phyloP scores from a whole-genome alignment of 2,888 invertebrate genomes.

The Seira musarum region DNA sequence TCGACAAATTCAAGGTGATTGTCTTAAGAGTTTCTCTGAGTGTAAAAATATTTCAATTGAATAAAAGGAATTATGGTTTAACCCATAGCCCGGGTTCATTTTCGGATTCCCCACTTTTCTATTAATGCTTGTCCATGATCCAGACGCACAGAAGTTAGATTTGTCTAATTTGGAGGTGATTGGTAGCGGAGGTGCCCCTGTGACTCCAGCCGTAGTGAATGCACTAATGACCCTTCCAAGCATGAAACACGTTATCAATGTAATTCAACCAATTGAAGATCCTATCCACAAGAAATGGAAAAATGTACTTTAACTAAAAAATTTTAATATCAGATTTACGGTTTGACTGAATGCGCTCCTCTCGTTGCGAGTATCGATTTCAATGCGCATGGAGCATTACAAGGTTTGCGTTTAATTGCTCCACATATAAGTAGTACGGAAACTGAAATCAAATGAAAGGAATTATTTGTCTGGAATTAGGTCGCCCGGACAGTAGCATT shows the following conservation, averaged over 20 bases:
- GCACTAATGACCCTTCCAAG: conserved; percentile 60
- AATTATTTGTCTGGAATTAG: too few species aligned
- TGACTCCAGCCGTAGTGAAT: conserved; percentile 61
- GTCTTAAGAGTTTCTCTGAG: too few species aligned
- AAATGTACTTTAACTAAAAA: too few species aligned
- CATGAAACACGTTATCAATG: conserved; percentile 58
- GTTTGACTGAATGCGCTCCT: conserved; percentile 62
- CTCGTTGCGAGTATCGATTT: conserved; percentile 22
- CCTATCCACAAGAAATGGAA: too few species aligned
- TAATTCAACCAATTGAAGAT: too few species aligned
- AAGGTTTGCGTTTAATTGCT: conserved; percentile 18
- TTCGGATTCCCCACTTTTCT: conserved; percentile 68
- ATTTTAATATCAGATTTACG: conserved; percentile 66
- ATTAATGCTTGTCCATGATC: conserved; percentile 59
- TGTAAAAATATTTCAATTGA: neutral
- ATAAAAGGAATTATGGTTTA: neutral
- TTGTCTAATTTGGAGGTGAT: conserved; percentile 28
- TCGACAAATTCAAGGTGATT: conserved; percentile 62
- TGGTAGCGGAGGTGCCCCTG: conserved; percentile 48
- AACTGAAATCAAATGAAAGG: too few species aligned
- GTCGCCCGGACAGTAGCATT: conserved; percentile 47
- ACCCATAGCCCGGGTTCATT: conserved; percentile 60
- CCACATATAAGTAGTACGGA: too few species aligned
- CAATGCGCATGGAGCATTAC: conserved; percentile 11
- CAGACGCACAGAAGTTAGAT: conserved; percentile 60